Percentiles rank a stretch among this genome's conserved stretches.
Conservation (phyloP, 2,113 vertebrate genomes). For the Protobothrops mucrosquamatus region DNA sequence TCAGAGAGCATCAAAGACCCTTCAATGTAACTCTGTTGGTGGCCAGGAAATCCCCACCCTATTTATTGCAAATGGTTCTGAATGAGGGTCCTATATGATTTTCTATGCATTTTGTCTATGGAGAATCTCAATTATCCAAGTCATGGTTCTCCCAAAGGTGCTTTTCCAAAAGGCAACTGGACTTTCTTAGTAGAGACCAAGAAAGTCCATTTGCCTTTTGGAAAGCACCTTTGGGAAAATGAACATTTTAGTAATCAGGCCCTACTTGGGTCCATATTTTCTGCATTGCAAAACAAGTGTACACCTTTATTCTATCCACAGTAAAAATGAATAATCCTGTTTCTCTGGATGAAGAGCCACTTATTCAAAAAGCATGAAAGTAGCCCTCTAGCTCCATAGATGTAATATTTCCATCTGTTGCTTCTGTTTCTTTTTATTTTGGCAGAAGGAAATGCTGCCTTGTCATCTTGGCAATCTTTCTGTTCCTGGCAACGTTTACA, state of each 20-base stretch:
- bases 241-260: neutral
- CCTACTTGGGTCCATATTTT: neutral
- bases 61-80: neutral
- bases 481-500: slow-evolving; percentile 67
- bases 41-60: neutral
- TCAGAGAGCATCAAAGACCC: neutral
- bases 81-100: neutral
- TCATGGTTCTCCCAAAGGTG: neutral
- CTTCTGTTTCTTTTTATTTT: slow-evolving; percentile 22
- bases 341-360: neutral
- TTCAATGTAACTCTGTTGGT: neutral
- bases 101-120: neutral
- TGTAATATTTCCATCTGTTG: neutral
- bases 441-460: slow-evolving; percentile 70
- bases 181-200: neutral
- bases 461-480: slow-evolving; percentile 53
- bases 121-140: neutral
- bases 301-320: neutral
- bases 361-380: neutral
- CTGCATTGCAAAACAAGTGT: neutral
- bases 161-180: neutral
- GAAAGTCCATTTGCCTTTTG: neutral
- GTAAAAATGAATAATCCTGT: neutral
- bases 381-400: neutral
- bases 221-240: neutral